Evolutionary conservation across 2,888 invertebrate species (phyloP).

Genomic region (Ochlodes sylvanus): DNA sequence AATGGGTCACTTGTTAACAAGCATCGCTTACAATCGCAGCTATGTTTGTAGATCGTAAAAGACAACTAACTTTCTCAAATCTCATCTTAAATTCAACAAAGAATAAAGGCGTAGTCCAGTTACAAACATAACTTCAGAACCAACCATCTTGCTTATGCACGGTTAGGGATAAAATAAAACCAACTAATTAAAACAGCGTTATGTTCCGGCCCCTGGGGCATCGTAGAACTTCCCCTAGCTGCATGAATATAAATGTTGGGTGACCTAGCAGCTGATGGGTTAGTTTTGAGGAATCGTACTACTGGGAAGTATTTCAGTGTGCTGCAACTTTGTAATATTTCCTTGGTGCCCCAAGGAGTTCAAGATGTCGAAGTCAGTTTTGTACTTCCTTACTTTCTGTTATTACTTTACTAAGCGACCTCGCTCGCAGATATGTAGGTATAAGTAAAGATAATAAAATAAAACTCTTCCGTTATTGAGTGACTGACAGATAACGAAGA

Average conservation of each 20-base stretch:
- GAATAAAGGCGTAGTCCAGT: background rate
- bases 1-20: no score
- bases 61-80: no score
- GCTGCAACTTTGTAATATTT: background rate
- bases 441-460: no score
- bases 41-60: no score
- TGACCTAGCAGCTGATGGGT: background rate
- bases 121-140: background rate
- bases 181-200: constrained; percentile 6
- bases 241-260: constrained; percentile 7
- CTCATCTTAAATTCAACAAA: background rate
- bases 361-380: no score
- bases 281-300: constrained; percentile 11
- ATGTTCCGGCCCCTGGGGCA: background rate
- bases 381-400: no score
- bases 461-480: no score
- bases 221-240: background rate
- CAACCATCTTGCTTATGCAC: background rate
- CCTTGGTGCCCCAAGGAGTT: background rate
- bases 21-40: no score
- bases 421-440: no score
- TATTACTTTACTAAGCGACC: no score
- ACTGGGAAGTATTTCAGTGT: background rate
- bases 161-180: background rate
- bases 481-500: no score